phyloP scores from a whole-genome alignment of 2,888 invertebrate species.

The Zaprionus obscuricornis region DNA sequence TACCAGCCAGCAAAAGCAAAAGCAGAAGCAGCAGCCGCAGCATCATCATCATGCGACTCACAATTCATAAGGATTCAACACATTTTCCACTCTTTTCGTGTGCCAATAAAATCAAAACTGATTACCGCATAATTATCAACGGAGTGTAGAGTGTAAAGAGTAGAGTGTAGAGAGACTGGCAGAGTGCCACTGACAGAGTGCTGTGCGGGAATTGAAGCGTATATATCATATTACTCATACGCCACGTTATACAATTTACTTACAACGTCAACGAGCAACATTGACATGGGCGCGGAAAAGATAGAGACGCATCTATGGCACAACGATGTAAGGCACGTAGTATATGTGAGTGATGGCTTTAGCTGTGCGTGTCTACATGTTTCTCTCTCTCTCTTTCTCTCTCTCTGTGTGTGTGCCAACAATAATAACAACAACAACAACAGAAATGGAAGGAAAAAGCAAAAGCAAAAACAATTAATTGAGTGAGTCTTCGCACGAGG shows the following conservation, averaged over 20 bases:
- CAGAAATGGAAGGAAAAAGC: slow-evolving; percentile 4
- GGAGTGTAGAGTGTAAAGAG: slow-evolving; percentile 1
- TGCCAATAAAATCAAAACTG: slow-evolving; percentile 79
- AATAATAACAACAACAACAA: slow-evolving; percentile 12
- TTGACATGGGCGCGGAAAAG: slow-evolving; percentile 5
- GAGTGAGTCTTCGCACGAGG: slow-evolving; percentile 61
- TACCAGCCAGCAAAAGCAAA: too few species aligned
- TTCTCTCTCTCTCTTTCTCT: slow-evolving; percentile 22
- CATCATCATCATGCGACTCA: too few species aligned
- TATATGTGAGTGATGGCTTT: slow-evolving; percentile 28
- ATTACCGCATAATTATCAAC: slow-evolving; percentile 75
- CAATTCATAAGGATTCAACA: slow-evolving; percentile 33
- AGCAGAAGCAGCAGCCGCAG: too few species aligned
- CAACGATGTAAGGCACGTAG: slow-evolving; percentile 43
- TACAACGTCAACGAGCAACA: slow-evolving; percentile 65
- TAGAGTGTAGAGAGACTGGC: not conserved
- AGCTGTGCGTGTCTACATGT: slow-evolving; percentile 5
- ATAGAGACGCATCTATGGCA: slow-evolving; percentile 61
- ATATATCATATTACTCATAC: slow-evolving; percentile 76
- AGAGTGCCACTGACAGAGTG: slow-evolving; percentile 6
- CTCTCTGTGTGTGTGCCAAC: slow-evolving; percentile 28
- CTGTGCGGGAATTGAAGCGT: slow-evolving; percentile 66
- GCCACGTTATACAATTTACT: slow-evolving; percentile 77
- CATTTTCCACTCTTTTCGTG: slow-evolving; percentile 43
- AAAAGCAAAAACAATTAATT: slow-evolving; percentile 72